Conservation (phyloP, 2,797 vertebrate genomes). For the Spinibarbus caldwelli region DNA sequence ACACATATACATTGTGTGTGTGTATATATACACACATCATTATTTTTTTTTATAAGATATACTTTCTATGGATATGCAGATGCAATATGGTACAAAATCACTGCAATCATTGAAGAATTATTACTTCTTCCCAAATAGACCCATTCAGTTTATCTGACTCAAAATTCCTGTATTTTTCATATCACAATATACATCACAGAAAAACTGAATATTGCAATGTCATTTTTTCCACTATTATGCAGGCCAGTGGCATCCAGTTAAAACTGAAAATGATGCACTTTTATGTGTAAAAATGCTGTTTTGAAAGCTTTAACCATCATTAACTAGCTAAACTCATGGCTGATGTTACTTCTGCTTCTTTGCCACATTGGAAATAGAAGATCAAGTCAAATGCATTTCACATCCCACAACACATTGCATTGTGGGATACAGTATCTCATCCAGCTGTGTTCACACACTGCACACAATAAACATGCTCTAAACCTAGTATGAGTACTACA, state of each 20-base stretch:
- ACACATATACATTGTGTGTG: no score
- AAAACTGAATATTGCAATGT: background rate
- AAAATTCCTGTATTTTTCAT: background rate
- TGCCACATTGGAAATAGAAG: background rate
- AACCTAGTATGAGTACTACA: background rate
- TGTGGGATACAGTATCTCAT: background rate
- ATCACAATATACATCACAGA: background rate
- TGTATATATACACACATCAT: no score
- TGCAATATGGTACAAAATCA: background rate
- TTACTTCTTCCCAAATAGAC: background rate
- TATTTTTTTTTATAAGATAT: no score
- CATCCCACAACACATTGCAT: background rate
- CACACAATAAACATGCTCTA: background rate
- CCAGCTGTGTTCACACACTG: background rate
- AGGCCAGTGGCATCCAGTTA: background rate
- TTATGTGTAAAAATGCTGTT: background rate
- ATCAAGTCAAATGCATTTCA: no score
- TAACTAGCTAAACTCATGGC: fast-evolving
- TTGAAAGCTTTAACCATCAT: no score
- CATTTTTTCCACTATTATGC: background rate
- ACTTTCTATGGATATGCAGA: background rate
- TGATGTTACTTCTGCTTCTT: background rate
- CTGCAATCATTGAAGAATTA: no score
- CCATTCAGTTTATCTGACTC: background rate
- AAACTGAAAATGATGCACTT: background rate